Evolutionary conservation across 1,140 invertebrate species (phyloP).

Genomic region (Neodiprion fabricii): DNA sequence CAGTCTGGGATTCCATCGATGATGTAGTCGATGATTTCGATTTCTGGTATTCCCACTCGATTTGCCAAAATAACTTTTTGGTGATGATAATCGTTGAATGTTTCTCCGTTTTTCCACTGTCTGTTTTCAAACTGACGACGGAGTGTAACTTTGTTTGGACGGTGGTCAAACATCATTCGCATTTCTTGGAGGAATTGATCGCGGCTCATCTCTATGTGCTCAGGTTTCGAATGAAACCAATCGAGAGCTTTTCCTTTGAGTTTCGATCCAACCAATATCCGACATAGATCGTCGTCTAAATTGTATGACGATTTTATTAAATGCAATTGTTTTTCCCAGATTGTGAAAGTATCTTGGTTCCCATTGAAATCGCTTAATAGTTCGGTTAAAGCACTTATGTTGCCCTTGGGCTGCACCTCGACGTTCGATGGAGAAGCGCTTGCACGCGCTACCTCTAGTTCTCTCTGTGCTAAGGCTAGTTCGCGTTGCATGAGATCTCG

Average conservation of each 20-base stretch:
- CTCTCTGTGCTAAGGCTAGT: neutral
- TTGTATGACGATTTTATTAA: slow-evolving; percentile 6
- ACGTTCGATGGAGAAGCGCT: neutral
- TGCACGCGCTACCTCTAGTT: neutral
- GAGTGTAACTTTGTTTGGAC: neutral
- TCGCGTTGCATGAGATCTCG: neutral
- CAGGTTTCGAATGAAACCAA: slow-evolving; percentile 18
- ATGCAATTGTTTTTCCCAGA: slow-evolving; percentile 1
- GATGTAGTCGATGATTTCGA: neutral
- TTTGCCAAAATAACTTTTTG: neutral
- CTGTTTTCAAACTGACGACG: neutral
- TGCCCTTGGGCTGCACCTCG: neutral
- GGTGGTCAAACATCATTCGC: slow-evolving; percentile 12
- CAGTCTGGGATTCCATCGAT: neutral
- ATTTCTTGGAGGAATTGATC: neutral
- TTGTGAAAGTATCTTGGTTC: neutral
- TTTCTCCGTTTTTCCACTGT: too few relatives aligned
- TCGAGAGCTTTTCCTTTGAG: slow-evolving; percentile 11
- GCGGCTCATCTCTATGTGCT: slow-evolving; percentile 7
- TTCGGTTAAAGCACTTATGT: neutral
- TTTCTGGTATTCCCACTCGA: neutral
- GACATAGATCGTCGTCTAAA: neutral
- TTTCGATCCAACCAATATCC: neutral
- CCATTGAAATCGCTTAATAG: slow-evolving; percentile 12
- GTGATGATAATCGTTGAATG: neutral